Base-by-base conservation (phyloP, 2,113 vertebrate species). In the Phalacrocorax pelagicus region DNA sequence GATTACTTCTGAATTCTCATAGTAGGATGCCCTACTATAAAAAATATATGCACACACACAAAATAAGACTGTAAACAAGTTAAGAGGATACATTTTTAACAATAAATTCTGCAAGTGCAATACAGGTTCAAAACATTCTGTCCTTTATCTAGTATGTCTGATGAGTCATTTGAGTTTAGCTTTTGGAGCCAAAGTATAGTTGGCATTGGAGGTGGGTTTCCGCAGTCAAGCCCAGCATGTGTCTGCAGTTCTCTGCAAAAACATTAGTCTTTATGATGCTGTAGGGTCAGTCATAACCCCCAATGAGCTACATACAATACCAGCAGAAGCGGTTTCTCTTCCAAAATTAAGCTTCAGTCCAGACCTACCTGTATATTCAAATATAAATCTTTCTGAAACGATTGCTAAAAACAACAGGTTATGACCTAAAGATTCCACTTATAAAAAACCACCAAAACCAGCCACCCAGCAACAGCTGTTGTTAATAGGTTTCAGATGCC, bases 401-500 rank as follows among this genome's bases (percentile, higher is more conserved):
- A 51, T 66, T 85, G 42, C 54, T 88, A n/a, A 81, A 90, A 72
- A 12, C 24, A n/a, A 3, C 67, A 77, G 62, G 24, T 59, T 94
- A 49, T 57, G 65, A 95, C 54, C 44, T 65, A 82, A 95, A 79
- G 34, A 90, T 88, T 88, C 58, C 49, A 38, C 27, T 80, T 86
- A 69, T 29, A 69, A 81, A 84, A 89, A 49, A 21, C 65, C 49
- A 86, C 44, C 44, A 15, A 69, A 95, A 92, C 52, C 44, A 82
- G 11, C 52, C 84, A 40, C 34, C 11, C 75, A 81, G 42, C 29
- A 79, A 62, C 55, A 81, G 61, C 84, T 95, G 93, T 78, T 77
- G 34, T 44, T 94, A 95, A 97, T 70, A 57, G 36, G 27, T 91
- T 94, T 94, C 93, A 92, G 91, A 85, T 94, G 84, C 44, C 54